phyloP scores from a whole-genome alignment of 2,888 invertebrate species.

The Spisula subtruncata region DNA sequence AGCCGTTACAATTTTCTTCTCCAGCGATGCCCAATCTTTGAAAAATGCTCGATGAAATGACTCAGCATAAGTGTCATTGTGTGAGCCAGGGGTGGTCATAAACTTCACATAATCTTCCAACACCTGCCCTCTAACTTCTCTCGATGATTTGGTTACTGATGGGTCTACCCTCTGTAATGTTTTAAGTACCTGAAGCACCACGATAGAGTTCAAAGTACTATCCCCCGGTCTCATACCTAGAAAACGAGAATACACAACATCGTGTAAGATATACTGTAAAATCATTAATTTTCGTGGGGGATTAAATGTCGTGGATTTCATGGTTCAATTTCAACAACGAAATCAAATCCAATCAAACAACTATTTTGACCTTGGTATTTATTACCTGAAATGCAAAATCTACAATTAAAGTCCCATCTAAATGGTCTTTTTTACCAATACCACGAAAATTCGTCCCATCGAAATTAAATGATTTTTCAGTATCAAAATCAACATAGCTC shows the following conservation, averaged over 20 bases:
- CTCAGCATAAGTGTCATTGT: conserved; percentile 85
- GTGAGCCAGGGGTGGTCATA: conserved; percentile 84
- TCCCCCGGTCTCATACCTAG: conserved; percentile 85
- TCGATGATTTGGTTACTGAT: conserved; percentile 64
- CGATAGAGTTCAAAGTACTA: conserved; percentile 82
- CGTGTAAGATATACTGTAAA: too few relatives aligned
- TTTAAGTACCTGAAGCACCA: conserved; percentile 78
- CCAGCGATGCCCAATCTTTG: conserved; percentile 78
- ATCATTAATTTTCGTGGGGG: too few relatives aligned
- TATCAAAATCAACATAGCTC: too few relatives aligned
- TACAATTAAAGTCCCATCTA: too few relatives aligned
- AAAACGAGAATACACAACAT: conserved; percentile 25
- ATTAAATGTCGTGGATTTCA: too few relatives aligned
- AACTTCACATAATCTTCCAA: conserved; percentile 83
- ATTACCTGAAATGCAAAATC: too few relatives aligned
- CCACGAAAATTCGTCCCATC: too few relatives aligned
- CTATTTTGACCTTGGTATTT: too few relatives aligned
- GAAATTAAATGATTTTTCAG: too few relatives aligned
- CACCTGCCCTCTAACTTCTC: conserved; percentile 76
- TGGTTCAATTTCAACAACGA: too few relatives aligned
- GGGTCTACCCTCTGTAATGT: conserved; percentile 80
- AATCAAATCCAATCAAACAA: too few relatives aligned
- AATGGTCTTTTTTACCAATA: too few relatives aligned
- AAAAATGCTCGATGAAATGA: conserved; percentile 84
- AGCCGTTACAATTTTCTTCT: conserved; percentile 68